Evolutionary conservation across 2,113 vertebrate species (phyloP).

Genomic region (Rhagologus leucostigma): DNA sequence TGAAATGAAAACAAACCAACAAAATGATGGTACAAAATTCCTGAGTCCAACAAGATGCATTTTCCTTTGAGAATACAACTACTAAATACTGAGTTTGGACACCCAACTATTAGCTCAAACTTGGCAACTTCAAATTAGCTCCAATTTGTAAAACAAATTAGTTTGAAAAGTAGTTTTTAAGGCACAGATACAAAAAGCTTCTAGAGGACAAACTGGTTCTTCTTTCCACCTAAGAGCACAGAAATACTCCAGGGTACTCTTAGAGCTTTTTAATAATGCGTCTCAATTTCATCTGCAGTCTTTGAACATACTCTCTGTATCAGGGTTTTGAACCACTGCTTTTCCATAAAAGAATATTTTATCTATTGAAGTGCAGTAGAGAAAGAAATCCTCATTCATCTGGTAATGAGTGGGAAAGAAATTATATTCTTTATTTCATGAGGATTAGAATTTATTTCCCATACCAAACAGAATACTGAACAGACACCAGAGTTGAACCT

Average conservation of each 20-base stretch:
- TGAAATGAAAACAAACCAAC: neutral
- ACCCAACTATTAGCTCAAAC: neutral
- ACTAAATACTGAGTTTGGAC: neutral
- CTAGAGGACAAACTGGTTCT: neutral
- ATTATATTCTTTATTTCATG: neutral
- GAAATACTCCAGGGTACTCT: neutral
- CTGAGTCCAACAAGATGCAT: neutral
- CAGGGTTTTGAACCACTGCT: neutral
- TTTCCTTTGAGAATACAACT: neutral
- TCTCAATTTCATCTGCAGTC: neutral
- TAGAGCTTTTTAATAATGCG: neutral
- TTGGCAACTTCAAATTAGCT: neutral
- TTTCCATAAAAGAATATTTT: neutral
- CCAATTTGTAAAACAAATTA: neutral
- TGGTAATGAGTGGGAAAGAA: neutral
- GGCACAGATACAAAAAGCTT: neutral
- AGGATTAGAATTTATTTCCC: neutral
- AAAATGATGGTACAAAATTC: neutral
- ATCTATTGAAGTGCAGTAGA: neutral
- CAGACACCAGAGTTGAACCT: neutral
- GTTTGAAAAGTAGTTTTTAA: neutral
- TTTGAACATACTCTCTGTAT: neutral
- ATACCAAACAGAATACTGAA: neutral
- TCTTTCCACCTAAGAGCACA: neutral
- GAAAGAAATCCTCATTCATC: neutral